Evolutionary conservation across 2,797 vertebrate species (phyloP).

Genomic region (Moxostoma hubbsi): DNA sequence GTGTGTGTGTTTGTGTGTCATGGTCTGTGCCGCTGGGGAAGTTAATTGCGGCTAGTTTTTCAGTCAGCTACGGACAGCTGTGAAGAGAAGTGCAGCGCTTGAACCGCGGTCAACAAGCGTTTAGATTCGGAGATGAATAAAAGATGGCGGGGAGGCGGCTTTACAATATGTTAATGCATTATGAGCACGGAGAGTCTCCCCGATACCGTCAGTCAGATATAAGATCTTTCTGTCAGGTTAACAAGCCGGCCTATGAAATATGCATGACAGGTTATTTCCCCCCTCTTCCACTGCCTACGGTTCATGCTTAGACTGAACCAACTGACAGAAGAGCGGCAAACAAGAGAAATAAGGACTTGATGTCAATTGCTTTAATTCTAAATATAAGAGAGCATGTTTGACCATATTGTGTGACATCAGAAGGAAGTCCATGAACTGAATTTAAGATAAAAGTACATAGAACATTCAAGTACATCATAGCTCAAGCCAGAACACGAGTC

Average conservation of each 20-base stretch:
- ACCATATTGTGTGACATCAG: conserved; percentile 10
- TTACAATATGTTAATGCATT: conserved; percentile 78
- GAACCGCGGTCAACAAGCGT: conserved; percentile 54
- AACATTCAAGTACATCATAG: not conserved
- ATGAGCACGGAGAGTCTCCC: conserved; percentile 67
- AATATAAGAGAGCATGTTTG: conserved; percentile 14
- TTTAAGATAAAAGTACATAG: not conserved
- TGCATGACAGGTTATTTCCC: conserved; percentile 74
- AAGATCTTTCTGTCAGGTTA: conserved; percentile 79
- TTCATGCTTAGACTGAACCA: conserved; percentile 43
- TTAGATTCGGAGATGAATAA: conserved; percentile 65
- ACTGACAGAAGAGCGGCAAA: conserved; percentile 24
- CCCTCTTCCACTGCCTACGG: conserved; percentile 35
- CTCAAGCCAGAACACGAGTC: no score
- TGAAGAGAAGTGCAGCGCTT: conserved; percentile 40
- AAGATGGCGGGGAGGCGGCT: conserved; percentile 61
- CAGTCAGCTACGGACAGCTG: conserved; percentile 52
- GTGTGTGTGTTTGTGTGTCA: not conserved
- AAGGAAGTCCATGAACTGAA: not conserved
- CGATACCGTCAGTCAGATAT: conserved; percentile 69
- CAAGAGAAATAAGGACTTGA: conserved; percentile 11
- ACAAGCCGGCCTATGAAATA: conserved; percentile 81
- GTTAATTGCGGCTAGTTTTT: conserved; percentile 56
- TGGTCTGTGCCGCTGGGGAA: conserved; percentile 21
- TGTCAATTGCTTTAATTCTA: conserved; percentile 32